phyloP scores from a whole-genome alignment of 2,888 invertebrate species.

The Phengaris alcon region DNA sequence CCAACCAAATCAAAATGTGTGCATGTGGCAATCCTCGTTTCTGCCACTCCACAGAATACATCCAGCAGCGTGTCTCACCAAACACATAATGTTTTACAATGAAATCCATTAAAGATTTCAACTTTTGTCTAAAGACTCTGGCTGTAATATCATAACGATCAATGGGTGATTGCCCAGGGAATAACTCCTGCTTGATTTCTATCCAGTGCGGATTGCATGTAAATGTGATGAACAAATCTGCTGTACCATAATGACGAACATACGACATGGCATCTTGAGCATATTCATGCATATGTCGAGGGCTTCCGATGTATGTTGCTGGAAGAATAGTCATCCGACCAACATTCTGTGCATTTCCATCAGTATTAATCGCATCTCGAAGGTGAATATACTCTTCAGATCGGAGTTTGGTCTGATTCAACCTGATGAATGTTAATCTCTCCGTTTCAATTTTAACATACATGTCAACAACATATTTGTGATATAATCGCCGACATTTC shows the following conservation, averaged over 20 bases:
- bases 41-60: constrained; percentile 41
- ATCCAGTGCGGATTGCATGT: constrained; percentile 44
- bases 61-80: constrained; percentile 39
- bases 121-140: constrained; percentile 35
- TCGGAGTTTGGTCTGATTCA: constrained; percentile 36
- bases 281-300: constrained; percentile 43
- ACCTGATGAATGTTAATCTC: constrained; percentile 38
- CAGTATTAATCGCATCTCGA: constrained; percentile 39
- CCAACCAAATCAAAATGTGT: no score
- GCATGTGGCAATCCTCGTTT: constrained; percentile 33
- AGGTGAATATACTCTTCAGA: constrained; percentile 34
- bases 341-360: no score
- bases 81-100: constrained; percentile 38
- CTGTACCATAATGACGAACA: constrained; percentile 47
- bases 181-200: constrained; percentile 43
- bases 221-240: constrained; percentile 42
- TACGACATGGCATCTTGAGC: constrained; percentile 46
- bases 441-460: constrained; percentile 40
- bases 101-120: constrained; percentile 39
- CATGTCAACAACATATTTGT: constrained; percentile 39
- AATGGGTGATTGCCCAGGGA: no score
- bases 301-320: constrained; percentile 42
- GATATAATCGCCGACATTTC: constrained; percentile 35
- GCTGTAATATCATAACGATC: no score
- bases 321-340: constrained; percentile 44